Conservation (phyloP, 2,113 vertebrate species). For the Pao palembangensis region DNA sequence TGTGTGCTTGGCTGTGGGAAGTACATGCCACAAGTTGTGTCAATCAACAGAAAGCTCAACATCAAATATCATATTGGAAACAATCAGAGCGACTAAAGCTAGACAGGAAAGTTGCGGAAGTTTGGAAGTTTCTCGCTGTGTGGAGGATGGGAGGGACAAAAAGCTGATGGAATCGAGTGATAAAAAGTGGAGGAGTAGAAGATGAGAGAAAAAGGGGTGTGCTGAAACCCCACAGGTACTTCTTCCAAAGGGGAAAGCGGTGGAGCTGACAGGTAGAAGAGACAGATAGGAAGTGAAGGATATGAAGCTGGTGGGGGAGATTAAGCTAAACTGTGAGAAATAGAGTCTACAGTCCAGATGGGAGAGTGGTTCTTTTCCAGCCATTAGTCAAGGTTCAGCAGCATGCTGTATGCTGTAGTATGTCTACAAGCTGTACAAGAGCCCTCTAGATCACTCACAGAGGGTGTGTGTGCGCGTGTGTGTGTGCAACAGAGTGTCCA, state of each 20-base stretch:
- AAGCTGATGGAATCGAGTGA: not conserved
- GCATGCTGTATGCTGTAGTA: conserved; percentile 18
- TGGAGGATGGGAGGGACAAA: not conserved
- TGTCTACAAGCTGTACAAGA: conserved; percentile 8
- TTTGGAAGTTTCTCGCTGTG: not conserved
- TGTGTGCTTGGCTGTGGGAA: too few species aligned
- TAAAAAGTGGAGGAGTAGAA: conserved; percentile 19
- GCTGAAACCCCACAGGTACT: conserved; percentile 1
- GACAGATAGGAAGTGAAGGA: conserved; percentile 18
- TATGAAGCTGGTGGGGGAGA: conserved; percentile 20
- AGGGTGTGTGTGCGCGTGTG: not conserved
- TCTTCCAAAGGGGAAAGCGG: conserved; percentile 1
- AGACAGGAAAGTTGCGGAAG: too few species aligned
- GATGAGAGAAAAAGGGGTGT: not conserved
- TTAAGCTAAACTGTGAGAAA: conserved; percentile 25
- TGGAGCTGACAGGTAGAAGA: conserved; percentile 18
- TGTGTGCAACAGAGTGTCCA: not conserved
- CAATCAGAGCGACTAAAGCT: too few species aligned
- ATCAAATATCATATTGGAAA: too few species aligned
- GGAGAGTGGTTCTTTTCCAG: conserved; percentile 34
- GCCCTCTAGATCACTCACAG: not conserved
- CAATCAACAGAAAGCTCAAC: too few species aligned
- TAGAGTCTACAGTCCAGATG: conserved; percentile 14
- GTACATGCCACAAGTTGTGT: too few species aligned
- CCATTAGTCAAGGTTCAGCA: conserved; percentile 39